These are phyloP conservation scores for Pecten maximus DNA, from an alignment of 2,888 invertebrate species.

Conservation along the genomic window DNA sequence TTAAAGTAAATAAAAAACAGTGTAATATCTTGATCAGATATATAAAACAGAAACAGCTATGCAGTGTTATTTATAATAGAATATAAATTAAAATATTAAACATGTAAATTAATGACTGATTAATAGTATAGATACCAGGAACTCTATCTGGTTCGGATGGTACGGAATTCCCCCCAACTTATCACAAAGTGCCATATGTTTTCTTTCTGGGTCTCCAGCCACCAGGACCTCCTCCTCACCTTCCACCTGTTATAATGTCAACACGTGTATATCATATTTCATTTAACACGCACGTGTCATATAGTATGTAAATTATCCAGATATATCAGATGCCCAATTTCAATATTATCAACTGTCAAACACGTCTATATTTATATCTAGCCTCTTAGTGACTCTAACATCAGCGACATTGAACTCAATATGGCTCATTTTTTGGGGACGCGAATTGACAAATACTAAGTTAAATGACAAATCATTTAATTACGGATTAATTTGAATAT, in stretches of 20 bases:
- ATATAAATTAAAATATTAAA: neutral
- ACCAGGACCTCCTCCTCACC: conserved; percentile 86
- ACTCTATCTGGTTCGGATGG: conserved; percentile 89
- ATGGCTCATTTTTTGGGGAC: too few relatives aligned
- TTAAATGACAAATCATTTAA: too few relatives aligned
- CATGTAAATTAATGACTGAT: neutral
- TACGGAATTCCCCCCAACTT: conserved; percentile 90
- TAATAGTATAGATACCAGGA: conserved; percentile 85
- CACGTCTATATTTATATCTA: too few relatives aligned
- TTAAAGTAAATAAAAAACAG: neutral
- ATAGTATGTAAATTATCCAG: too few relatives aligned
- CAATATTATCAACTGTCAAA: too few relatives aligned
- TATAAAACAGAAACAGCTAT: neutral
- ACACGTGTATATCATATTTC: neutral
- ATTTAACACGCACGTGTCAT: too few relatives aligned
- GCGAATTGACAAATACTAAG: too few relatives aligned
- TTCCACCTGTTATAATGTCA: neutral
- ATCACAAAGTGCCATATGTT: conserved; percentile 88
- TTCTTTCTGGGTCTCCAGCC: conserved; percentile 92
- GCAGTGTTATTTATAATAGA: neutral
- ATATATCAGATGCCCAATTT: too few relatives aligned
- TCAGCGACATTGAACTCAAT: too few relatives aligned
- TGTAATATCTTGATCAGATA: neutral
- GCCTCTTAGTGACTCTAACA: too few relatives aligned
- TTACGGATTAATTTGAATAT: too few relatives aligned